Conservation (phyloP, 2,113 vertebrate genomes). For the Sisor rabdophorus region DNA sequence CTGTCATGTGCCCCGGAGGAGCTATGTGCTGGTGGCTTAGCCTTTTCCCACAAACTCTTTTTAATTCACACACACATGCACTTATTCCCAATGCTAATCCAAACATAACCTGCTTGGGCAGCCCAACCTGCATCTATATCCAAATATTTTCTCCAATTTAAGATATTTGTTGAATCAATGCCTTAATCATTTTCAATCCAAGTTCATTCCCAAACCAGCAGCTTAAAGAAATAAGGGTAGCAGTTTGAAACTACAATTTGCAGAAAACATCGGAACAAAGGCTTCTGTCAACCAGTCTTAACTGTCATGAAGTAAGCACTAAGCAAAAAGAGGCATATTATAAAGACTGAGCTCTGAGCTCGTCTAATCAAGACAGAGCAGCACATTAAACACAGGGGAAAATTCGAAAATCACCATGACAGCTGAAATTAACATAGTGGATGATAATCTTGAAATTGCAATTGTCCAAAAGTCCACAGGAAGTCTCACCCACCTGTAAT, state of each 20-base stretch:
- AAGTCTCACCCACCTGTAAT: slow-evolving; percentile 61
- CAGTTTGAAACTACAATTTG: background rate
- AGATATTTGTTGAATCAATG: background rate
- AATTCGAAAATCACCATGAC: slow-evolving; percentile 41
- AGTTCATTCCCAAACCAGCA: background rate
- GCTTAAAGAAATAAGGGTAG: background rate
- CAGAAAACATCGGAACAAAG: background rate
- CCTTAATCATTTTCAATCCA: background rate
- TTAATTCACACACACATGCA: background rate
- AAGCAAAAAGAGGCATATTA: slow-evolving; percentile 42
- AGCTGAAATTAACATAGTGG: slow-evolving; percentile 51
- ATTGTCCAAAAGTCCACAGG: slow-evolving; percentile 59
- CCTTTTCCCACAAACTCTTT: background rate
- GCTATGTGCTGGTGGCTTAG: slow-evolving; percentile 57
- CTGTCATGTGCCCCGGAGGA: slow-evolving; percentile 61
- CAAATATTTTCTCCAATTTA: slow-evolving; percentile 2
- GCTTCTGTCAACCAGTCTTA: slow-evolving; percentile 3
- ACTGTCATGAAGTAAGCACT: slow-evolving; percentile 33
- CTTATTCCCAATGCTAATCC: background rate
- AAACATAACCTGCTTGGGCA: slow-evolving; percentile 1
- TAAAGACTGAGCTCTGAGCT: slow-evolving; percentile 35
- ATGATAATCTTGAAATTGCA: slow-evolving; percentile 37
- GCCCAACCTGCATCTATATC: background rate
- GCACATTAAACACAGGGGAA: slow-evolving; percentile 51
- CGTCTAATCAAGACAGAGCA: slow-evolving; percentile 53